Percentiles rank a stretch among this genome's conserved stretches.
These are phyloP conservation scores for Ganaspis sp. DNA, from an alignment of 1,140 invertebrate species.

Conservation along the genomic window DNA sequence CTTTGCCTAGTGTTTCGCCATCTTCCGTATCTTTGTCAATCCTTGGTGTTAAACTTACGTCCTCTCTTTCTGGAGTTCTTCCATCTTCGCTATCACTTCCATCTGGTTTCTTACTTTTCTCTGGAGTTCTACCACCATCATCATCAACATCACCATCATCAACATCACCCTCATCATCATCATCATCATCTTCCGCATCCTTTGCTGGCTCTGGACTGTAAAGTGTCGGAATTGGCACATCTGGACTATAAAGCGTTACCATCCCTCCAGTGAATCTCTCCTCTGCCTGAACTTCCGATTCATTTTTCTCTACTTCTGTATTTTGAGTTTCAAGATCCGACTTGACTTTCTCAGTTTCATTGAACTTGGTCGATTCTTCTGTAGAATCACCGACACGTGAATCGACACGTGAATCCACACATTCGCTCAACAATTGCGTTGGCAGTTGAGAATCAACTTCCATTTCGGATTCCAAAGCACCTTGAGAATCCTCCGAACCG, in stretches of 20 bases:
- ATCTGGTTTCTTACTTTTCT: neutral
- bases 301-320: neutral
- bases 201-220: slow-evolving; percentile 47
- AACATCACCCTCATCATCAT: slow-evolving; percentile 24
- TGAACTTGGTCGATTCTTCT: too few species aligned
- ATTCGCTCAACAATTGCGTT: neutral
- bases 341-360: neutral
- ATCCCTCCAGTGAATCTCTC: neutral
- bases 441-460: neutral
- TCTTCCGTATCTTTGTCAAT: slow-evolving; percentile 28
- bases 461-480: neutral
- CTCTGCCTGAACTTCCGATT: neutral
- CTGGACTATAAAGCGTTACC: neutral
- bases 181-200: slow-evolving; percentile 40
- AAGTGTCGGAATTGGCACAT: neutral
- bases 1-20: neutral
- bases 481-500: neutral
- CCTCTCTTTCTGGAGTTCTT: neutral
- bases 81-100: neutral
- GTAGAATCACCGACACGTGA: neutral
- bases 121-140: slow-evolving; percentile 24
- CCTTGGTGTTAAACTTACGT: neutral
- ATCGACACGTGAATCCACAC: neutral
- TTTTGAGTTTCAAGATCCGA: slow-evolving; percentile 2
- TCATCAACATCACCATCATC: slow-evolving; percentile 34